Conservation (phyloP, 1,140 invertebrate species). For the Nasonia vitripennis region DNA sequence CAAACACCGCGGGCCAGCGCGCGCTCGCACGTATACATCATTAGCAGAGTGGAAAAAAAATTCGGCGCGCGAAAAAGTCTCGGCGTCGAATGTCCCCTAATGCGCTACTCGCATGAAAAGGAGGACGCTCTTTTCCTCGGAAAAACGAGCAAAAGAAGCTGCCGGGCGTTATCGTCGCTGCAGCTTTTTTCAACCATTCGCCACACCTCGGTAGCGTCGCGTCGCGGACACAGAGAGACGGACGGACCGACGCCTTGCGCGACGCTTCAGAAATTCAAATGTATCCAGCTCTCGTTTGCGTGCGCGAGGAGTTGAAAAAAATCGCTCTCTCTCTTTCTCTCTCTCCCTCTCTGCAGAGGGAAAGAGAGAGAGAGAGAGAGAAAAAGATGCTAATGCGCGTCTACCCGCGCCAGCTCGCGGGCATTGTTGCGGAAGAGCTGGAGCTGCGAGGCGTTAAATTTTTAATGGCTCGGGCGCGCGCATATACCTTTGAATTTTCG, state of each 20-base stretch:
- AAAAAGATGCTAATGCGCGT: conserved; percentile 25
- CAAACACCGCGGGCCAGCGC: too few relatives aligned
- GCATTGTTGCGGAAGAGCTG: conserved; percentile 19
- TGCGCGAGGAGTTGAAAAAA: neutral
- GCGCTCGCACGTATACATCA: too few relatives aligned
- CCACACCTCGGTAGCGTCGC: neutral
- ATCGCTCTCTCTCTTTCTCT: neutral
- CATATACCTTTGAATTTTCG: conserved; percentile 41
- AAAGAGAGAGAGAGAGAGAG: neutral
- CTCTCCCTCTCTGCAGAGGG: neutral
- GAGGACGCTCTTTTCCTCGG: conserved; percentile 20
- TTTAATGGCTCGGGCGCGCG: conserved; percentile 35
- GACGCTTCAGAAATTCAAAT: conserved; percentile 38
- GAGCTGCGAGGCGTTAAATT: conserved; percentile 38
- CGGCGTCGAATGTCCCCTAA: conserved; percentile 52
- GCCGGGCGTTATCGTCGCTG: neutral
- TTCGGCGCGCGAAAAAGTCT: neutral
- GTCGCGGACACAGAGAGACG: neutral
- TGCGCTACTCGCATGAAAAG: conserved; percentile 57
- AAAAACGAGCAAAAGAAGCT: neutral
- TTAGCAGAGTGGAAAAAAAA: conserved; percentile 1
- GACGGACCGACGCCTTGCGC: neutral
- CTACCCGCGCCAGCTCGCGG: neutral
- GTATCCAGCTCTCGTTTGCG: conserved; percentile 41
- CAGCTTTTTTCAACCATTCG: neutral